Evolutionary conservation across 2,113 vertebrate genomes (phyloP), one percentile per base, ranked within the genome.

Genomic region (Equus quagga): DNA sequence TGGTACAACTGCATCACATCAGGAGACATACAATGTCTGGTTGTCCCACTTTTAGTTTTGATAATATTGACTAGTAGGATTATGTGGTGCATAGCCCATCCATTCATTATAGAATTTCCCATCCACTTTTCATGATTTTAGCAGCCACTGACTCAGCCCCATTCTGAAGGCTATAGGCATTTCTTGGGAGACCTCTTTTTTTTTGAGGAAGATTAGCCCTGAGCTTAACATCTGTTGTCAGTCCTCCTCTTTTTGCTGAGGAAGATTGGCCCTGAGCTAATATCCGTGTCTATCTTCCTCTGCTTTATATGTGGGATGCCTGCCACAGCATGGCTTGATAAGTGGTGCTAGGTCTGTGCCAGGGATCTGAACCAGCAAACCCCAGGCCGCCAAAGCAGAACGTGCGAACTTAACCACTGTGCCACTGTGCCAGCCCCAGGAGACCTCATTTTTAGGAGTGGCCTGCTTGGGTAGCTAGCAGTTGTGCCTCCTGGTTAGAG

Each of bases 41-140:
- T 14, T 31, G n/a, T 85, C 49, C 76, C 44, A 86, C 24, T 89
- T 56, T 33, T 24, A 41, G 18, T 79, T 58, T 51, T 51, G 72
- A 33, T 44, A 70, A 28, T 54, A 36, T 44, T 17, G 33, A 79
- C 49, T 23, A 21, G 44, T 31, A 51, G 19, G 7, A 33, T 85
- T 56, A 17, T 18, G 8, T 8, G 4, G 18, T 41, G 3, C 12
- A 13, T 1, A 3, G 60, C 15, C 23, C 60, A 10, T 51, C 4
- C 56, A 7, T 75, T 18, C n/a, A 5, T 82, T 36, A 67, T 78
- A 36, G 44, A 51, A 54, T 26, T 94, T 26, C 75, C 46, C 56
- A 15, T 21, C 18, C 7, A 6, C 58, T 89, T 93, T 65, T 70
- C 36, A 24, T 46, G 24, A 24, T 67, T 83, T 91, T 70, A 33